Evolutionary conservation across 2,113 vertebrate genomes (phyloP), one percentile per base, ranked within the genome.

Genomic region (Dunckerocampus dactyliophorus): DNA sequence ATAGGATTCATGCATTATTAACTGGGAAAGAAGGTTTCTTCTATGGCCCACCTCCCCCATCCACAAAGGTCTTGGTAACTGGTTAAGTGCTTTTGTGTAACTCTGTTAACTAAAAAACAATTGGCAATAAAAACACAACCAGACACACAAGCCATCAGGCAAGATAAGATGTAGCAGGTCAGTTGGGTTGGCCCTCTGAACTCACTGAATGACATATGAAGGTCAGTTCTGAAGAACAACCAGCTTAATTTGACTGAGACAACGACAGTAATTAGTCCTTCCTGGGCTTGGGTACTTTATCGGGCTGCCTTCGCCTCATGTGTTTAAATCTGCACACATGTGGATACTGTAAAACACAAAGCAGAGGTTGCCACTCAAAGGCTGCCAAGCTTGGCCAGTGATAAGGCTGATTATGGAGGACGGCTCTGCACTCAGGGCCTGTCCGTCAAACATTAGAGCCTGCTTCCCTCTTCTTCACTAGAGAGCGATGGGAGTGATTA

Each of bases 381-480:
- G 62, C 74, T 77, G 63, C 80, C 65, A 53, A 71, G 63, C 69
- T 60, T 31, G 69, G 76, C 61, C 67, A 62, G 24, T 75, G 86
- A 90, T 87, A 86, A 88, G 75, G 75, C 77, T 52, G 65, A 66
- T 75, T 72, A 45, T 46, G 5, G 75, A 85, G 84, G 63, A 82
- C 71, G 76, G 82, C 75, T 82, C 75, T 77, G 79, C 75, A 82
- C 87, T 80, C 72, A 83, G 80, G 82, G 65, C 67, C 82, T 77
- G 82, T 82, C 87, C 60, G 19, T 89, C 88, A 89, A 81, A 82
- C 74, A 76, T 76, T 60, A 82, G 79, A 75, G 79, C 49, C 76
- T 69, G 75, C 68, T 67, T 79, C 79, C 79, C 34, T 56, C 54
- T 69, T 66, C 63, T 71, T 81, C 74, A 80, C 71, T 49, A 49